These are phyloP conservation scores for Pantherophis alleghaniensis DNA, from an alignment of 2,797 vertebrate species.

Conservation along the genomic window DNA sequence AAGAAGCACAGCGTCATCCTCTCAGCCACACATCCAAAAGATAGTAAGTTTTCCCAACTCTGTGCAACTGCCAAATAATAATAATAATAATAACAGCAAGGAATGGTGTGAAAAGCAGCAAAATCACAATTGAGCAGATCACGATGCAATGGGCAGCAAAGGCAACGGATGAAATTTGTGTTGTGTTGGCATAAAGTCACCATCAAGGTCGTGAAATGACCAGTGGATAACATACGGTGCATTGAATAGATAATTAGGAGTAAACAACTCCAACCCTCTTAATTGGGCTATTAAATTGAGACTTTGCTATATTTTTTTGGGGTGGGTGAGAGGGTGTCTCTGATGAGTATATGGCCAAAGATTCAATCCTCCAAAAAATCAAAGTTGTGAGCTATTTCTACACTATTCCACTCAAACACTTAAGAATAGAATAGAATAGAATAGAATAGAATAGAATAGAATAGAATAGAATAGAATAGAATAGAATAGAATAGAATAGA, in stretches of 20 bases:
- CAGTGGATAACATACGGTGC: not conserved
- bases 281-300: not conserved
- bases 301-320: not conserved
- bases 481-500: too few relatives aligned
- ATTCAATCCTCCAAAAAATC: not conserved
- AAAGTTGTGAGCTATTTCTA: not conserved
- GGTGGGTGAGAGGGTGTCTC: too few relatives aligned
- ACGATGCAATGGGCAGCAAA: not conserved
- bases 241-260: not conserved
- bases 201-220: not conserved
- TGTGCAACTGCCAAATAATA: not conserved
- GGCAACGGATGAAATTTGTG: not conserved
- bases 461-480: too few relatives aligned
- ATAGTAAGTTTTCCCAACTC: constrained; percentile 76
- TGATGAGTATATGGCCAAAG: not conserved
- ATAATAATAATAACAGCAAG: not conserved
- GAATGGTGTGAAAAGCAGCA: not conserved
- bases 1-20: constrained; percentile 93
- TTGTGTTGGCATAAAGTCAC: not conserved
- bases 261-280: not conserved
- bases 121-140: not conserved
- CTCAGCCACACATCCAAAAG: constrained; percentile 90
- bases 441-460: too few relatives aligned
- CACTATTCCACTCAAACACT: not conserved
- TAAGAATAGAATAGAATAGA: too few relatives aligned